These are phyloP conservation scores for Musca domestica DNA, from an alignment of 1,140 invertebrate genomes.

Conservation along the genomic window DNA sequence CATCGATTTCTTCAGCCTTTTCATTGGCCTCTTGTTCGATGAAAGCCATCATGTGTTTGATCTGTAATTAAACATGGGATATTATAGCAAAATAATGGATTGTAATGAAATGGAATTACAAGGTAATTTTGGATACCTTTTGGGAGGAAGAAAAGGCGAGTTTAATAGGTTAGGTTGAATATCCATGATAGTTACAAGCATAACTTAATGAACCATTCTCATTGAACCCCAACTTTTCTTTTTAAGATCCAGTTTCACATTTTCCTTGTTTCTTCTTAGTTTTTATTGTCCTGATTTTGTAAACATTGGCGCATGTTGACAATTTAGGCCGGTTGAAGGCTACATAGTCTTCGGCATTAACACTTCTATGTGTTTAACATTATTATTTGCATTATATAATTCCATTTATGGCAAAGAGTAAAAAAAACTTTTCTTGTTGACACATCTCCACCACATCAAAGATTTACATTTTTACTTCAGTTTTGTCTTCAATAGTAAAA, in stretches of 20 bases:
- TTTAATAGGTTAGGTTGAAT: not conserved
- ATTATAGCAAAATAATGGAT: not conserved
- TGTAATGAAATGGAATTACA: not conserved
- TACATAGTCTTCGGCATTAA: not conserved
- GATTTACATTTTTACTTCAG: too few relatives aligned
- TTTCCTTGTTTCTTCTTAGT: too few relatives aligned
- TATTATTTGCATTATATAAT: constrained; percentile 25
- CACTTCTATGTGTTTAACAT: constrained; percentile 24
- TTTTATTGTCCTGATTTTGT: too few relatives aligned
- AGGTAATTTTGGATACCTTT: not conserved
- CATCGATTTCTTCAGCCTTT: constrained; percentile 99
- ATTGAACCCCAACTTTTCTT: too few relatives aligned
- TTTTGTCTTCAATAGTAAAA: too few relatives aligned
- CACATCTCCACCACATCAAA: too few relatives aligned
- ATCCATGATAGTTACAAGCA: too few relatives aligned
- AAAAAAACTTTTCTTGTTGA: too few relatives aligned
- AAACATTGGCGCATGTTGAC: too few relatives aligned
- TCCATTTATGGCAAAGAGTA: not conserved
- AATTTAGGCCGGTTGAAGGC: not conserved
- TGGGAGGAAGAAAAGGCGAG: not conserved
- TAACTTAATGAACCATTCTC: too few relatives aligned
- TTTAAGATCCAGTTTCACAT: too few relatives aligned
- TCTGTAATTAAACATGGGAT: constrained; percentile 62
- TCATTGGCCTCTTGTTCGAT: constrained; percentile 99
- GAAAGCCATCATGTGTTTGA: constrained; percentile 99